These are phyloP conservation scores for Cisticola juncidis DNA, from an alignment of 2,113 vertebrate species.

Conservation along the genomic window DNA sequence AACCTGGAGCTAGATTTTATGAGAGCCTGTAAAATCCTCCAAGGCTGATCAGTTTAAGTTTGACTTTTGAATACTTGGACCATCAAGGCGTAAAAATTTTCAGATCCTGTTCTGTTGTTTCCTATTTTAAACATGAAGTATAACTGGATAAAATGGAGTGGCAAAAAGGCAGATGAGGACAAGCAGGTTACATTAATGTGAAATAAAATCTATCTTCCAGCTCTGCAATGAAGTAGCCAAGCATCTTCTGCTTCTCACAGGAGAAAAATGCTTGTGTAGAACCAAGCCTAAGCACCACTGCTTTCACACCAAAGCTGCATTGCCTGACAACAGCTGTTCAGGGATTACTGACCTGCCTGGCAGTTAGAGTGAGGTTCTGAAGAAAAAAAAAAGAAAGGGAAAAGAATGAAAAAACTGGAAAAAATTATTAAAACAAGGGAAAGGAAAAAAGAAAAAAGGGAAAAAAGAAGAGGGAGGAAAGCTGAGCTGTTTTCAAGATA, in stretches of 20 bases:
- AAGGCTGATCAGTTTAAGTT: neutral
- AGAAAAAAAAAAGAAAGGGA: too few species aligned
- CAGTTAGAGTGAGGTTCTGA: neutral
- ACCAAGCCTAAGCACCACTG: neutral
- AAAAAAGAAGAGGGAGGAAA: neutral
- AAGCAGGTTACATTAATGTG: neutral
- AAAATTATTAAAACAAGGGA: neutral
- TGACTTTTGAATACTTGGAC: neutral
- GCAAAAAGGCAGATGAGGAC: neutral
- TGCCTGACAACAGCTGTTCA: neutral
- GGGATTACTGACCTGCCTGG: neutral
- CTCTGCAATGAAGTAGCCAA: neutral
- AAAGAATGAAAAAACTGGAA: rapidly evolving
- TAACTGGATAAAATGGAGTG: neutral
- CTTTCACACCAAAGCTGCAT: neutral
- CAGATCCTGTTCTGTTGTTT: neutral
- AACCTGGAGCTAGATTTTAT: neutral
- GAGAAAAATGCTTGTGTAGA: neutral
- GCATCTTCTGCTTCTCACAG: neutral
- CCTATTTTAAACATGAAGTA: neutral
- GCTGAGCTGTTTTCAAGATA: neutral
- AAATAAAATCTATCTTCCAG: neutral
- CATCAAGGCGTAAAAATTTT: neutral
- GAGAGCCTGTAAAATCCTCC: neutral
- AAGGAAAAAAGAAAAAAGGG: rapidly evolving